These are phyloP conservation scores for Habroteleia sp. DNA, from an alignment of 2,888 invertebrate species.

Conservation along the genomic window DNA sequence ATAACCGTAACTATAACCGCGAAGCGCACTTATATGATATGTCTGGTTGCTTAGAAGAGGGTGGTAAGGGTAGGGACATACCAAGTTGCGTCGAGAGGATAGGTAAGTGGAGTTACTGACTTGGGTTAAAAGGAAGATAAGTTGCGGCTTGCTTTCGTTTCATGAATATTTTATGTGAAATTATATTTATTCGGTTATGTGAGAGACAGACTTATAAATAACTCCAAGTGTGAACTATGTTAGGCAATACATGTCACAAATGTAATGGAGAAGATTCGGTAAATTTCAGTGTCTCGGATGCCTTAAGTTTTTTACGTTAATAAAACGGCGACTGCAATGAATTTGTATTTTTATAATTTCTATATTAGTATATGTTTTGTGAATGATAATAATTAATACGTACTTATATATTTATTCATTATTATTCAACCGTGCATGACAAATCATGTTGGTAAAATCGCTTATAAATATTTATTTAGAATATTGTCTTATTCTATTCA, in stretches of 20 bases:
- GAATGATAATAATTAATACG: too few species aligned
- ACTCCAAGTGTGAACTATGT: neutral
- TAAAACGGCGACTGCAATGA: too few species aligned
- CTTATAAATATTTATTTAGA: too few species aligned
- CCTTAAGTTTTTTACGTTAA: too few species aligned
- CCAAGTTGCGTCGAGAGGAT: conserved; percentile 59
- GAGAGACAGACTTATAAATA: conserved; percentile 9
- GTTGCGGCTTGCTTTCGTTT: conserved; percentile 53
- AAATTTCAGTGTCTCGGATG: neutral
- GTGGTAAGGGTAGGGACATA: conserved; percentile 53
- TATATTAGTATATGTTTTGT: too few species aligned
- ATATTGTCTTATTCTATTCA: too few species aligned
- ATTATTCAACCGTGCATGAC: too few species aligned
- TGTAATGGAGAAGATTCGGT: neutral
- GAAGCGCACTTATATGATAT: conserved; percentile 67
- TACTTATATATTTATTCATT: too few species aligned
- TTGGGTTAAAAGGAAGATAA: conserved; percentile 59
- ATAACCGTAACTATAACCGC: conserved; percentile 66
- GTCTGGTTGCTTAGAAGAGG: conserved; percentile 61
- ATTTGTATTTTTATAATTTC: too few species aligned
- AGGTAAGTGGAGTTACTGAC: conserved; percentile 63
- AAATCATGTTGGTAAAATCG: too few species aligned
- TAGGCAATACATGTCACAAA: neutral
- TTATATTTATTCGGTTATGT: conserved; percentile 47
- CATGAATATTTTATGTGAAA: conserved; percentile 52